Evolutionary conservation across 1,140 invertebrate genomes (phyloP).

Genomic region (Neoseiulus cucumeris): DNA sequence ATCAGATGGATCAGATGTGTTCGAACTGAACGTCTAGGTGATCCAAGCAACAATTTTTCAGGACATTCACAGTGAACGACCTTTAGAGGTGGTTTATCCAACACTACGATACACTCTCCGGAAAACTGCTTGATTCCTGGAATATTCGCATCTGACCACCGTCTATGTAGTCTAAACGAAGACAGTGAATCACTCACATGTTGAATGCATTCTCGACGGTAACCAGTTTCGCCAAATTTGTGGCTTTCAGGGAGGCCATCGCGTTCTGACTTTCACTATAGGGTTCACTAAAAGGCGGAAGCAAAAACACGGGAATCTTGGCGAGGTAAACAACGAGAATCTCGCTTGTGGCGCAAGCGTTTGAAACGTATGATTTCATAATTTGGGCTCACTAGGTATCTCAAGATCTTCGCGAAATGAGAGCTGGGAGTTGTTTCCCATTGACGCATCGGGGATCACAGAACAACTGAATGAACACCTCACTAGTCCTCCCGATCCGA

Average conservation of each 20-base stretch:
- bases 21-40: neutral
- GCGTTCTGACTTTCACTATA: neutral
- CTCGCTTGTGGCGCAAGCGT: no score
- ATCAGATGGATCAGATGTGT: neutral
- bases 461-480: no score
- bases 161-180: neutral
- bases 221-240: neutral
- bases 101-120: neutral
- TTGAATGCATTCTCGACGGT: neutral
- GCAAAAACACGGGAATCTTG: no score
- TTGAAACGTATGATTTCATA: no score
- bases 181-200: neutral
- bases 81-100: neutral
- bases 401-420: no score
- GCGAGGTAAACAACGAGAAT: no score
- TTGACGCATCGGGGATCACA: no score
- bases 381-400: no score
- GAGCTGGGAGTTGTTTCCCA: no score
- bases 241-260: slow-evolving; percentile 8
- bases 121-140: neutral
- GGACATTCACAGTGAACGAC: neutral
- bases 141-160: neutral
- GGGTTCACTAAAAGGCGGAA: neutral
- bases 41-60: neutral
- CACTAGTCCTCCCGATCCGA: no score